Percentiles rank a stretch among this genome's conserved stretches.
These are phyloP conservation scores for Patella caerulea DNA, from an alignment of 2,888 invertebrate species.

Conservation along the genomic window DNA sequence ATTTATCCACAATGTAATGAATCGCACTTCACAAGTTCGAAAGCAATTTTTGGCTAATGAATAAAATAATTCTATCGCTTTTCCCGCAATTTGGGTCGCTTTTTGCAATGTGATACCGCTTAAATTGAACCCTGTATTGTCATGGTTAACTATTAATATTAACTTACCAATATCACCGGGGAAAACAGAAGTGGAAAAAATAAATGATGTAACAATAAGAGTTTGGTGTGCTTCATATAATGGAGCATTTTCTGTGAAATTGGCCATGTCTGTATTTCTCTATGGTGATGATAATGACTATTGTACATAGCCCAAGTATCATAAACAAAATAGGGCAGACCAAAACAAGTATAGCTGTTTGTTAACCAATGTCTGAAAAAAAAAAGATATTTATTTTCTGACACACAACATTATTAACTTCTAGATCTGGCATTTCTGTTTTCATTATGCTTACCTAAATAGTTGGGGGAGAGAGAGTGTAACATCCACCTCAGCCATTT, in stretches of 20 bases:
- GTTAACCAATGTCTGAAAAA: slow-evolving; percentile 61
- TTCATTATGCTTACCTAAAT: no score
- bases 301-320: slow-evolving; percentile 62
- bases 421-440: no score
- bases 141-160: no score
- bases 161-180: slow-evolving; percentile 61
- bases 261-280: slow-evolving; percentile 25
- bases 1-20: no score
- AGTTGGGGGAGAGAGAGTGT: no score
- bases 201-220: slow-evolving; percentile 62
- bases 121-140: no score
- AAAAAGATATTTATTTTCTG: background rate
- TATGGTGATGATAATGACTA: slow-evolving; percentile 43
- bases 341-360: slow-evolving; percentile 60
- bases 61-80: no score
- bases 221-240: slow-evolving; percentile 42
- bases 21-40: no score
- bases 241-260: slow-evolving; percentile 29
- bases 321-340: slow-evolving; percentile 62
- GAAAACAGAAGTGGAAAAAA: slow-evolving; percentile 59
- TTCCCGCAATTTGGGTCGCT: no score
- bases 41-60: no score
- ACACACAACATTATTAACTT: background rate
- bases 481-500: no score
- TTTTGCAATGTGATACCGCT: no score